Conservation (phyloP, 37 sponge, comb jelly and placozoan species). For the Halichondria panicea region DNA sequence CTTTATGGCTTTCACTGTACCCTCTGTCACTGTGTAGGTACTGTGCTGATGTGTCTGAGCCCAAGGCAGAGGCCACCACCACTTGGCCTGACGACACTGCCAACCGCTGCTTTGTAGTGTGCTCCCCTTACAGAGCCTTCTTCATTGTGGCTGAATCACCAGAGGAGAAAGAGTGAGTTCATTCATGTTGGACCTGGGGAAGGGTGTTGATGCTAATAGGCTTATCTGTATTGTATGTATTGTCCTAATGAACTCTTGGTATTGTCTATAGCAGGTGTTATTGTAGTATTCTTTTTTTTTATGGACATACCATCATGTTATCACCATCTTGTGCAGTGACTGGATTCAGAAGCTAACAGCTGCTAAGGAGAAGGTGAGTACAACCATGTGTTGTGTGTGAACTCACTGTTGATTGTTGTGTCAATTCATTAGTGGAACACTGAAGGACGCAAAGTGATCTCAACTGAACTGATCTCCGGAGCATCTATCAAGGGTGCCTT, state of each 20-base stretch:
- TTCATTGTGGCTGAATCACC: slow-evolving; percentile 51
- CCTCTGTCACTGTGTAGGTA: not conserved
- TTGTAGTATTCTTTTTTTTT: not conserved
- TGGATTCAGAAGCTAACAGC: slow-evolving; percentile 55
- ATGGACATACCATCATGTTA: not conserved
- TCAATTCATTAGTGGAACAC: not conserved
- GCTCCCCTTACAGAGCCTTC: slow-evolving; percentile 16
- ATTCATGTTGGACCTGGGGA: no score
- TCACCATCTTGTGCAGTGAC: slow-evolving; percentile 17
- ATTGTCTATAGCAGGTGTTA: not conserved
- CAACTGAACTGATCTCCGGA: not conserved
- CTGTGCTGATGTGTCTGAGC: slow-evolving; percentile 42
- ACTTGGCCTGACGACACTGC: slow-evolving; percentile 46
- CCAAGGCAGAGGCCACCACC: slow-evolving; percentile 2
- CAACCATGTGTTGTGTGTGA: not conserved
- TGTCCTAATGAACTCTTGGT: not conserved
- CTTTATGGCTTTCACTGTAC: no score
- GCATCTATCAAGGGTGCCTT: not conserved
- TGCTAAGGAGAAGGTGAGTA: slow-evolving; percentile 40
- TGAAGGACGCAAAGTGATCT: not conserved
- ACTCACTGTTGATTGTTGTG: not conserved
- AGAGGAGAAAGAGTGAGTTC: slow-evolving; percentile 47
- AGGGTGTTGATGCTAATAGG: not conserved
- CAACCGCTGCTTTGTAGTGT: slow-evolving; percentile 43
- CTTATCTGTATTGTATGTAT: not conserved